Conservation (phyloP, 1,140 invertebrate species). For the Drosophila chauvacae region DNA sequence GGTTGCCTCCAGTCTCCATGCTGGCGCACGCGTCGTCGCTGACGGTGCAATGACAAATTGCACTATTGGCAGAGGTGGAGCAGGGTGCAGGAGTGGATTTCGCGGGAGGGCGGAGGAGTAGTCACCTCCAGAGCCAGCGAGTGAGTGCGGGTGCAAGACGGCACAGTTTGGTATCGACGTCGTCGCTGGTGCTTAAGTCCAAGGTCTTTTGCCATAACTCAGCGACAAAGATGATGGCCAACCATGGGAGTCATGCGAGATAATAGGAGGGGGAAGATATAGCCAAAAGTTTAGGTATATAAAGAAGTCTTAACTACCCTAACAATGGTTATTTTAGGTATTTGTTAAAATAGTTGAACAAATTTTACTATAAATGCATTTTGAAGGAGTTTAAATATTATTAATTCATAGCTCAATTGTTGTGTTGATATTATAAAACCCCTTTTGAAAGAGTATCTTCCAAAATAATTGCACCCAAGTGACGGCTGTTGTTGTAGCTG, state of each 20-base stretch:
- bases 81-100: not conserved
- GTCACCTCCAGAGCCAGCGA: constrained; percentile 12
- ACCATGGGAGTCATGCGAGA: constrained; percentile 4
- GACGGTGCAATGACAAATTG: constrained; percentile 78
- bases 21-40: constrained; percentile 75
- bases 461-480: constrained; percentile 80
- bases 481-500: constrained; percentile 32
- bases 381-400: not conserved
- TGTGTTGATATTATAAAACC: not conserved
- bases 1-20: constrained; percentile 42
- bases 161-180: constrained; percentile 40
- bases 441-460: constrained; percentile 57
- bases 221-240: constrained; percentile 60
- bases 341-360: no score
- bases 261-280: not conserved
- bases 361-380: not conserved
- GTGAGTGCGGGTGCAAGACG: constrained; percentile 54
- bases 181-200: constrained; percentile 61
- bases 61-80: constrained; percentile 23
- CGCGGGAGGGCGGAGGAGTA: not conserved
- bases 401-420: no score
- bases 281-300: not conserved
- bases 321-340: not conserved
- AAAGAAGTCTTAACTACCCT: constrained; percentile 8
- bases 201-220: constrained; percentile 80